Evolutionary conservation across 1,140 invertebrate species (phyloP).

Genomic region (Trigoniulus corallinus): DNA sequence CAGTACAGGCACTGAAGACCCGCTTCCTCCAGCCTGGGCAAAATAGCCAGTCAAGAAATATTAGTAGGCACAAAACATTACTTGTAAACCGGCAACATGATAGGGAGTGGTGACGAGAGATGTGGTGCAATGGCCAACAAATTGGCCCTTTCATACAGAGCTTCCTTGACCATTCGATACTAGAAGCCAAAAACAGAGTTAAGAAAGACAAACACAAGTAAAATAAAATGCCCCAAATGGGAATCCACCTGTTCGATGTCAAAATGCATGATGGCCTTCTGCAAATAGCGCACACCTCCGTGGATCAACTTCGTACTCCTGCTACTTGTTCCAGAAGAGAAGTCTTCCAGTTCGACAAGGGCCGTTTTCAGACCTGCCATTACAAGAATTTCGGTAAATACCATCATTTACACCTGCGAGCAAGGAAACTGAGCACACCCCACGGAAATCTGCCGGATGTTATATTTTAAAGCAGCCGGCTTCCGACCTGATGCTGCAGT

Average conservation of each 20-base stretch:
- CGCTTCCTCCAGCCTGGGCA: too few relatives aligned
- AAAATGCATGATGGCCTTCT: conserved; percentile 89
- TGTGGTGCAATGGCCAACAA: conserved; percentile 92
- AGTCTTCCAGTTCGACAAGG: conserved; percentile 91
- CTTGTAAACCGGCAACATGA: conserved; percentile 97
- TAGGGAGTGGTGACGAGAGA: conserved; percentile 87
- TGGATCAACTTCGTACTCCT: conserved; percentile 96
- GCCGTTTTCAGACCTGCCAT: conserved; percentile 77
- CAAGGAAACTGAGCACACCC: too few relatives aligned
- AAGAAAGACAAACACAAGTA: background rate
- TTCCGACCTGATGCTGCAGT: too few relatives aligned
- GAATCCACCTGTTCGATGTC: conserved; percentile 53
- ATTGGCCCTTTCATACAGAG: conserved; percentile 82
- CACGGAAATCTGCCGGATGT: too few relatives aligned
- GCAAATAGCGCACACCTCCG: conserved; percentile 93
- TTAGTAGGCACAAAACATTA: conserved; percentile 22
- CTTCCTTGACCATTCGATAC: conserved; percentile 96
- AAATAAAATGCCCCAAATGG: background rate
- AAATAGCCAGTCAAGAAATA: background rate
- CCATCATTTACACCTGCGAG: too few relatives aligned
- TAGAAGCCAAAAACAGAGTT: conserved; percentile 29
- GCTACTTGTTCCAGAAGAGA: conserved; percentile 91
- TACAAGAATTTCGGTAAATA: too few relatives aligned
- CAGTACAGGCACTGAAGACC: too few relatives aligned
- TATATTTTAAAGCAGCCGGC: too few relatives aligned